These are phyloP conservation scores for Pangasius sanitwongsei DNA, from an alignment of 2,797 vertebrate genomes.

Conservation along the genomic window DNA sequence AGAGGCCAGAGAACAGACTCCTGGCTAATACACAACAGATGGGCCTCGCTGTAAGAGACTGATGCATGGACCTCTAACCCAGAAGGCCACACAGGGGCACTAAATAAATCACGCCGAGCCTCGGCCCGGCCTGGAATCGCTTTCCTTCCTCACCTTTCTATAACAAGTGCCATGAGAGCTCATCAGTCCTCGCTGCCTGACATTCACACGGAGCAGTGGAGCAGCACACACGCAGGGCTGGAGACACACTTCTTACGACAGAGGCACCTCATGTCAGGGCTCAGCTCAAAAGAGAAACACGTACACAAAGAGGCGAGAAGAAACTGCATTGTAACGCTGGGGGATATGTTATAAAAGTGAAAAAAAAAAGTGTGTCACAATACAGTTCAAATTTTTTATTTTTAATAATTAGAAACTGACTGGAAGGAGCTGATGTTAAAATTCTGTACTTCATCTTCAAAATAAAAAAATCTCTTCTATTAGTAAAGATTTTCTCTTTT, in stretches of 20 bases:
- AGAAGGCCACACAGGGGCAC: conserved; percentile 59
- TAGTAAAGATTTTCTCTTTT: too few species aligned
- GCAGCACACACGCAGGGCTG: conserved; percentile 3
- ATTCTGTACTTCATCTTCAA: too few species aligned
- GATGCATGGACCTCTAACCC: conserved; percentile 57
- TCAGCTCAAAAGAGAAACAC: background rate
- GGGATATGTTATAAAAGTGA: too few species aligned
- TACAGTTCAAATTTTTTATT: background rate
- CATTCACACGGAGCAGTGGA: conserved; percentile 28
- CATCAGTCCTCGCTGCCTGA: conserved; percentile 35
- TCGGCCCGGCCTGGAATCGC: conserved; percentile 45
- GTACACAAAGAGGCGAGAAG: background rate
- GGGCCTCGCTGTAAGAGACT: conserved; percentile 51
- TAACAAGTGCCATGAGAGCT: conserved; percentile 46
- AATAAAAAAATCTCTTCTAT: too few species aligned
- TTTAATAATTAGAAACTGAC: too few species aligned
- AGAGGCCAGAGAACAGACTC: conserved; percentile 52
- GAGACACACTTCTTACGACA: background rate
- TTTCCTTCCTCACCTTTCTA: conserved; percentile 51
- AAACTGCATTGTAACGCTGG: background rate
- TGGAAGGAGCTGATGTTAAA: too few species aligned
- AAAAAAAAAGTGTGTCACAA: background rate
- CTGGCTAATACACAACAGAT: conserved; percentile 62
- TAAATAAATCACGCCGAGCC: conserved; percentile 57
- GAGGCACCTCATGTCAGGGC: background rate